Conservation (phyloP, 1,140 invertebrate genomes). For the Philaenus spumarius region DNA sequence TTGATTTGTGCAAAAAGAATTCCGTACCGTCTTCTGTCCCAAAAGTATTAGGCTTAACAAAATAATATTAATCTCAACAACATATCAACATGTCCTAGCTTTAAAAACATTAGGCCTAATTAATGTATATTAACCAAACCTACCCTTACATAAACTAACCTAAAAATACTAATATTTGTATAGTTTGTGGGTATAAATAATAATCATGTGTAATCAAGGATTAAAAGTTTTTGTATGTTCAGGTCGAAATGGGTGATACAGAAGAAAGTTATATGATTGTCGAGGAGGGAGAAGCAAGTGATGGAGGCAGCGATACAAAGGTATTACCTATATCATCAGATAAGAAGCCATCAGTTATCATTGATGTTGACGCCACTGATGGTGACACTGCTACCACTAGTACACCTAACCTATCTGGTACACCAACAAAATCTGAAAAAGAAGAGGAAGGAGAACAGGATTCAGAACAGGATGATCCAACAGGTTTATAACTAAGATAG, state of each 20-base stretch:
- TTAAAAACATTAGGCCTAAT: too few relatives aligned
- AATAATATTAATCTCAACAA: too few relatives aligned
- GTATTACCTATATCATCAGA: slow-evolving; percentile 12
- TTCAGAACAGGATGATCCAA: slow-evolving; percentile 43
- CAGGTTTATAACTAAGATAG: slow-evolving; percentile 58
- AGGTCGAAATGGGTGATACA: slow-evolving; percentile 10
- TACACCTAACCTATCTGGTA: slow-evolving; percentile 1
- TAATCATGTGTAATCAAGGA: too few relatives aligned
- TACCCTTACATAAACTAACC: too few relatives aligned
- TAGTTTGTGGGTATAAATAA: too few relatives aligned
- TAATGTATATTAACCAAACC: too few relatives aligned
- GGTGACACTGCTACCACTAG: neutral
- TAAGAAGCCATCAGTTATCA: slow-evolving; percentile 18
- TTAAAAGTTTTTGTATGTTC: too few relatives aligned
- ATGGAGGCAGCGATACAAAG: slow-evolving; percentile 18
- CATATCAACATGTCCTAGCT: too few relatives aligned
- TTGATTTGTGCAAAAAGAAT: too few relatives aligned
- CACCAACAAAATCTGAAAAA: slow-evolving; percentile 27
- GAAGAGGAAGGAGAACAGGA: slow-evolving; percentile 37
- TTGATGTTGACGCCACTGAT: neutral
- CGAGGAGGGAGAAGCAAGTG: slow-evolving; percentile 22
- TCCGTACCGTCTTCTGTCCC: too few relatives aligned
- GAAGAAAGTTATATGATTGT: slow-evolving; percentile 20
- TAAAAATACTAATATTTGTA: too few relatives aligned
- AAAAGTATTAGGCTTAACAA: too few relatives aligned